These are phyloP conservation scores for Cydia pomonella DNA, from an alignment of 1,140 invertebrate species.

Conservation along the genomic window DNA sequence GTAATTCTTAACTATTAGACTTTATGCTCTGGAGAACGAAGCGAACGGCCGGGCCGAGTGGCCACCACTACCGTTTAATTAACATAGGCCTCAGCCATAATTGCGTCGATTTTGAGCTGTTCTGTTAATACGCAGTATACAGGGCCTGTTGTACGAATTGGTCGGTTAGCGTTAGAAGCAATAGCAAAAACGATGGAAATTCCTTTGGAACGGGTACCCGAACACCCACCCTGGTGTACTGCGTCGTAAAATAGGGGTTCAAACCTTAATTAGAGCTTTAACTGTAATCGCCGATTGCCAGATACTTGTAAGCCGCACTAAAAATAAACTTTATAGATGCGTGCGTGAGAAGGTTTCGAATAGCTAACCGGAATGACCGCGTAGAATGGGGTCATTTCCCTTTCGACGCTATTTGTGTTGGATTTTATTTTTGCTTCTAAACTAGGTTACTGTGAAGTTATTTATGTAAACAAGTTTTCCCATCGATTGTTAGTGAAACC, in stretches of 20 bases:
- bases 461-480: conserved; percentile 42
- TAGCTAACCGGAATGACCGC: conserved; percentile 49
- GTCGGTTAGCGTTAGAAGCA: neutral
- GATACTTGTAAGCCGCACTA: conserved; percentile 62
- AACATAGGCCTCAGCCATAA: neutral
- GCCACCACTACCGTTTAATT: neutral
- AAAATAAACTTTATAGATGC: conserved; percentile 72
- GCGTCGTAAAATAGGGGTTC: conserved; percentile 22
- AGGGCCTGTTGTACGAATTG: too few species aligned
- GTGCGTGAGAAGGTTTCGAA: conserved; percentile 68
- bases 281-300: conserved; percentile 66
- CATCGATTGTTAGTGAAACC: neutral
- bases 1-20: neutral
- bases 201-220: neutral
- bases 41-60: neutral
- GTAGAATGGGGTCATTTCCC: conserved; percentile 71
- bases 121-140: neutral
- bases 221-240: neutral
- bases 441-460: conserved; percentile 51
- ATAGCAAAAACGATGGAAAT: neutral
- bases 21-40: neutral
- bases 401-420: conserved; percentile 64
- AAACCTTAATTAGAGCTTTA: conserved; percentile 66
- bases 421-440: conserved; percentile 61
- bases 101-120: conserved; percentile 18